Conservation (phyloP, 2,113 vertebrate species). For the Lophotis ruficrista region DNA sequence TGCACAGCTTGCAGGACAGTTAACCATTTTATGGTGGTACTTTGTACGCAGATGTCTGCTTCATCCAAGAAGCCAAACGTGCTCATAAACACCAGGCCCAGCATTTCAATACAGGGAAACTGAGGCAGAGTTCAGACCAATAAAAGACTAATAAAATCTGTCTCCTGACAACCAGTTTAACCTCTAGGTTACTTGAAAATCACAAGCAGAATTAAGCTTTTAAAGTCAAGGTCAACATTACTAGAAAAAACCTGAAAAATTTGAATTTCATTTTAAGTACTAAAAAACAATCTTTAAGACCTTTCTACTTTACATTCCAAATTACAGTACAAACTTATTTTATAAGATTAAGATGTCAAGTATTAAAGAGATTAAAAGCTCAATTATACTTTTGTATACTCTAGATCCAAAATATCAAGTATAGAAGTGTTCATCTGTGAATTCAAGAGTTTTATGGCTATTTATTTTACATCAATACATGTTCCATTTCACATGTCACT, state of each 20-base stretch:
- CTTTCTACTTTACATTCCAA: neutral
- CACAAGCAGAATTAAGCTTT: neutral
- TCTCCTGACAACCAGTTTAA: neutral
- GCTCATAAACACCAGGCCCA: neutral
- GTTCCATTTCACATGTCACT: neutral
- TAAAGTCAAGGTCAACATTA: neutral
- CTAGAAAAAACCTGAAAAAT: neutral
- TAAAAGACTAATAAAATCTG: neutral
- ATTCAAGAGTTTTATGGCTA: neutral
- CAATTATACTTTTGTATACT: neutral
- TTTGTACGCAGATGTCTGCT: rapidly evolving
- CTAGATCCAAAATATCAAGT: neutral
- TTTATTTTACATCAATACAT: neutral
- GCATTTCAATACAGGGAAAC: neutral
- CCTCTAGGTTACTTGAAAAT: neutral
- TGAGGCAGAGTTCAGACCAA: neutral
- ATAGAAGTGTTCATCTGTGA: neutral
- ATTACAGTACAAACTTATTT: neutral
- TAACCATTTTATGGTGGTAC: neutral
- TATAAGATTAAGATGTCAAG: neutral
- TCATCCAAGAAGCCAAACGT: neutral
- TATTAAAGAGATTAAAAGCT: neutral
- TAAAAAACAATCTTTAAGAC: neutral
- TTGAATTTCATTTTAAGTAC: neutral
- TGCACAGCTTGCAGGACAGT: neutral